Conservation (phyloP, 2,113 vertebrate species). For the Zapornia atra region DNA sequence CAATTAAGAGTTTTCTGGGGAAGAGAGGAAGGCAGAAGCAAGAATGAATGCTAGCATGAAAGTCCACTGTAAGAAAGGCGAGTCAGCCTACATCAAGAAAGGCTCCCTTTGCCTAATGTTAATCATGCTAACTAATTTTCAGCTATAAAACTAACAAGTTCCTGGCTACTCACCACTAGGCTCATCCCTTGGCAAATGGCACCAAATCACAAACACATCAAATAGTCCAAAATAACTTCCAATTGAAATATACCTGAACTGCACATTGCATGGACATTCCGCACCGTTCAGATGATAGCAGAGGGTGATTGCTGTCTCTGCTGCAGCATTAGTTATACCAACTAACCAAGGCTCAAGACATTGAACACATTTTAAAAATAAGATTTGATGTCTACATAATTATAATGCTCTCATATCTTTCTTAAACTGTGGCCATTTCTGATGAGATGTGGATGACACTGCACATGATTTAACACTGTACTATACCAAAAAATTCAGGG, state of each 20-base stretch:
- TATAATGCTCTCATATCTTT: not conserved
- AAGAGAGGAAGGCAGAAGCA: not conserved
- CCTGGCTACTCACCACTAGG: not conserved
- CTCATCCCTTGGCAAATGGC: not conserved
- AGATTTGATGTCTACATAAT: not conserved
- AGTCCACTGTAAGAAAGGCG: not conserved
- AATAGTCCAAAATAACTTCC: not conserved
- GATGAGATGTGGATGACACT: not conserved
- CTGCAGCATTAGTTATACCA: not conserved
- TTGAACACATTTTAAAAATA: not conserved
- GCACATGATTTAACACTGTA: not conserved
- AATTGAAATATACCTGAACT: not conserved
- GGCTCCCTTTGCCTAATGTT: not conserved
- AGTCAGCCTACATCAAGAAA: not conserved
- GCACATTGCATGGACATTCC: not conserved
- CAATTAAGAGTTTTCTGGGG: not conserved
- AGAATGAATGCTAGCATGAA: not conserved
- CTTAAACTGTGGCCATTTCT: not conserved
- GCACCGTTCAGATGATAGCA: not conserved
- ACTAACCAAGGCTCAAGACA: not conserved
- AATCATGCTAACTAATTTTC: not conserved
- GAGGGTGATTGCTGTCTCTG: not conserved
- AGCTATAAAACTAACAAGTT: not conserved
- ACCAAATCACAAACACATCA: not conserved
- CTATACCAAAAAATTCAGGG: not conserved